These are phyloP conservation scores for Rhinoptilus africanus DNA, from an alignment of 2,113 vertebrate species.

Conservation along the genomic window DNA sequence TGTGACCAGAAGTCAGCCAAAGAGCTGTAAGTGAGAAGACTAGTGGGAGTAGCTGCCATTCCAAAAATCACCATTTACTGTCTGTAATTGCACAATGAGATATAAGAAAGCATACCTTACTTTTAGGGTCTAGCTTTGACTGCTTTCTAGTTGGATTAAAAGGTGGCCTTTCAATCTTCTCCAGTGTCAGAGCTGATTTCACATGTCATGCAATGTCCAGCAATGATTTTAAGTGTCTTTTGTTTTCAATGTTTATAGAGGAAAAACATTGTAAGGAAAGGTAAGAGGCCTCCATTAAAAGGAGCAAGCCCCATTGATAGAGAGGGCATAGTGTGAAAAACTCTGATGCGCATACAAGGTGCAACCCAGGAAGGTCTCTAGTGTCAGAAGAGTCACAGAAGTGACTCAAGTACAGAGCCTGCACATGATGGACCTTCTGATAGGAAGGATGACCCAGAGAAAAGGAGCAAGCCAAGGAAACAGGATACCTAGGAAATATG, in stretches of 20 bases:
- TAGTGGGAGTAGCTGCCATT: neutral
- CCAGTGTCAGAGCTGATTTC: neutral
- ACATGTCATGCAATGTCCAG: neutral
- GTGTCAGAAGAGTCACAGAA: neutral
- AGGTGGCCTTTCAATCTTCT: neutral
- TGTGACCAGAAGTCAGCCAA: neutral
- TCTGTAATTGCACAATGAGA: neutral
- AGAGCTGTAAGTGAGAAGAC: neutral
- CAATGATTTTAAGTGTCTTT: neutral
- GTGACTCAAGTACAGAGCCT: too few species aligned
- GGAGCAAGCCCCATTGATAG: neutral
- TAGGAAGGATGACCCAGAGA: neutral
- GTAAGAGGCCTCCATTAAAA: neutral
- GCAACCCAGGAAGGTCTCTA: neutral
- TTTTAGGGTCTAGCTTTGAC: neutral
- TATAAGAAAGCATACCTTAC: accelerated
- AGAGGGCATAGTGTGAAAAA: neutral
- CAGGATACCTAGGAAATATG: neutral
- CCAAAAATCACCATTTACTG: neutral
- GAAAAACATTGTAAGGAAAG: neutral
- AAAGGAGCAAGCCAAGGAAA: neutral
- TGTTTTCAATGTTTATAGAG: neutral
- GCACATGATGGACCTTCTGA: neutral
- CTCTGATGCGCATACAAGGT: neutral
- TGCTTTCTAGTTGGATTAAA: neutral